Base-by-base conservation (phyloP, 2,113 vertebrate genomes). In the Urocolius indicus region DNA sequence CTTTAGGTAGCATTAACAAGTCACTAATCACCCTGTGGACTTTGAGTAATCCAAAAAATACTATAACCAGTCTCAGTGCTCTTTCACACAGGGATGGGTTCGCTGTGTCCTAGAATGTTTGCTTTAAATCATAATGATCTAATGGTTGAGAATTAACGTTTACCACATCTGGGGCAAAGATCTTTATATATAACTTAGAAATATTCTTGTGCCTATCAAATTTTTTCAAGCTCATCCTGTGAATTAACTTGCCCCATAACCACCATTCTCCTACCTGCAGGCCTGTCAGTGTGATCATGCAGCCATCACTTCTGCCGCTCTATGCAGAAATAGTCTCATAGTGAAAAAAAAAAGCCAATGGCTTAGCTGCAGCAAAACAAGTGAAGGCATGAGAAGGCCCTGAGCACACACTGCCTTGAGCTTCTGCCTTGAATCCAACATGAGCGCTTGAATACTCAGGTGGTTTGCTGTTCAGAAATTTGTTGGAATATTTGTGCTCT, bases 391-490 rank as follows among this genome's bases (percentile, higher is more conserved):
- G 29, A 71, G 41, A 68, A 82, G 15, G 23, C 3, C 27, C 17
- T 52, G 24, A 72, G 45, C 5, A 63, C 10, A 17, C 1, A 0
- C 9, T 21, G 14, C 10, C 38, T 72, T 2, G 0, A 46, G 7
- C 46, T 85, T 38, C 72, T 88, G 34, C 22, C 43, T 61, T 58
- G 36, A 78, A 69, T 8, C 15, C 55, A 24, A 41, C 0, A 0
- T 13, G 36, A 87, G 34, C 10, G 80, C 36, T 79, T 3, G 0
- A 41, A 15, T 52, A 16, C 18, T 11, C 18, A 16, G 4, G 18
- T 4, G 5, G 7, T 29, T 74, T 80, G n/a, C 45, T 26, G 21
- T 16, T 66, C 22, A 48, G 24, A 67, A n/a, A 13, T 32, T 2
- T 66, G 1, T 21, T 51, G 36, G 55, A 81, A 23, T 67, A 36